A percentile compares a stretch with the other conserved stretches of the same genome.
These are phyloP conservation scores for Ferrisia virgata DNA, from an alignment of 2,888 invertebrate genomes.

Conservation along the genomic window DNA sequence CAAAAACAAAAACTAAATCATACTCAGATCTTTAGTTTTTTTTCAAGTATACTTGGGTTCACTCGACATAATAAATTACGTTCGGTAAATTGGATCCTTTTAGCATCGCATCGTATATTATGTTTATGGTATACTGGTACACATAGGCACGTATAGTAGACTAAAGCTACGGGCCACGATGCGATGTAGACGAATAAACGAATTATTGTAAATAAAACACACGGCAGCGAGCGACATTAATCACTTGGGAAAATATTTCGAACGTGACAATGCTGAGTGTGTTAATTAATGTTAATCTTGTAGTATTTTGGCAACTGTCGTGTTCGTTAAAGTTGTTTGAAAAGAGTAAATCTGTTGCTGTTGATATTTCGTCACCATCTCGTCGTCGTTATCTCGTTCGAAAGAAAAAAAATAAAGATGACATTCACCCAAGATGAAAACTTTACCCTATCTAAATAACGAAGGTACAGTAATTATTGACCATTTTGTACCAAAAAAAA, in stretches of 20 bases:
- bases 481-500: neutral
- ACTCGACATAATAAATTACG: too few relatives aligned
- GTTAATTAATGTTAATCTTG: slow-evolving; percentile 12
- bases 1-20: too few relatives aligned
- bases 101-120: too few relatives aligned
- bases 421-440: neutral
- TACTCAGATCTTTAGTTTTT: too few relatives aligned
- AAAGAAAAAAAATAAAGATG: neutral
- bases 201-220: neutral
- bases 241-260: slow-evolving; percentile 1
- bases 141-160: too few relatives aligned
- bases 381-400: neutral
- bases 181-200: neutral
- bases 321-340: slow-evolving; percentile 7
- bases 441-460: neutral
- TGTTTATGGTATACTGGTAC: too few relatives aligned
- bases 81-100: too few relatives aligned
- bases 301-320: slow-evolving; percentile 14
- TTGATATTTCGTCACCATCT: neutral
- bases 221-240: neutral
- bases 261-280: neutral
- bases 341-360: neutral
- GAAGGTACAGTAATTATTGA: neutral
- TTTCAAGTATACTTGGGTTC: too few relatives aligned
- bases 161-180: too few relatives aligned